Conservation (phyloP, 2,113 vertebrate species). For the Ciconia stormi region DNA sequence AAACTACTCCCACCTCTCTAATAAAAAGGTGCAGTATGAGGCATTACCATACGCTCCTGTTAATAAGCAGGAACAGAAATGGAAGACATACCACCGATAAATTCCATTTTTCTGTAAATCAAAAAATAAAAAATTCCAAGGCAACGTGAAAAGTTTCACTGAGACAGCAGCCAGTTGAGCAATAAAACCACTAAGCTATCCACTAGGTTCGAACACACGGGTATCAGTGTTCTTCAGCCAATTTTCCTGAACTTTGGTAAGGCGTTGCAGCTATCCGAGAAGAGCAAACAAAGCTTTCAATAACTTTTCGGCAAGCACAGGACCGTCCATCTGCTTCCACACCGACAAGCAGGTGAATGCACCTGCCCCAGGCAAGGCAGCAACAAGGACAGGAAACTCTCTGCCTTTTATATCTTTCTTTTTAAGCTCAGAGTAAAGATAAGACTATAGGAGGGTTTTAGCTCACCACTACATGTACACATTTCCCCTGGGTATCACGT, state of each 20-base stretch:
- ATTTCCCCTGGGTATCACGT: not conserved
- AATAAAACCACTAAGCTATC: not conserved
- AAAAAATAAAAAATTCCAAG: not conserved
- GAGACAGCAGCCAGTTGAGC: not conserved
- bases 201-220: not conserved
- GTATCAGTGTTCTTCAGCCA: not conserved
- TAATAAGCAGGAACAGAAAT: not conserved
- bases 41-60: not conserved
- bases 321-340: not conserved
- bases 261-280: not conserved
- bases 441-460: not conserved
- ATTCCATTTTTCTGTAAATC: not conserved
- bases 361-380: not conserved
- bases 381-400: not conserved
- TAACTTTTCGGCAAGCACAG: not conserved
- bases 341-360: not conserved
- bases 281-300: constrained; percentile 32
- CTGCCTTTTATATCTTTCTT: not conserved
- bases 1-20: not conserved
- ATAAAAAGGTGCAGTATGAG: not conserved
- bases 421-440: not conserved
- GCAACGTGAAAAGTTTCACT: not conserved
- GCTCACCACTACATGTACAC: accelerated
- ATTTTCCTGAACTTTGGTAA: constrained; percentile 60
- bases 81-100: not conserved